phyloP scores from a whole-genome alignment of 2,888 invertebrate species.

The Gymnoscelis rufifasciata region DNA sequence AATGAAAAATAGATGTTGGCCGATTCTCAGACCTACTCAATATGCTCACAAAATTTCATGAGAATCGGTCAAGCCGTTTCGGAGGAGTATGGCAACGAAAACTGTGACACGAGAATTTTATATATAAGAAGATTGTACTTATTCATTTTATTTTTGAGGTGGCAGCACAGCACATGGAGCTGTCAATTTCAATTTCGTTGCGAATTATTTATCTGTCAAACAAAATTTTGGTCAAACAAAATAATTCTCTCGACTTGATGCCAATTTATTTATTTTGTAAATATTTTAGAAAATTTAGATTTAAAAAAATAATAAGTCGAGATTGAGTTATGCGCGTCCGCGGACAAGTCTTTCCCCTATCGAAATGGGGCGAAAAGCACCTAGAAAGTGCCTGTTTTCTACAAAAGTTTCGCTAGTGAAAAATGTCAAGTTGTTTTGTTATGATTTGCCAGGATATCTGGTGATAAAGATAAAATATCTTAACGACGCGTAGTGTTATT shows the following conservation, averaged over 20 bases:
- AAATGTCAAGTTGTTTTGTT: conserved; percentile 65
- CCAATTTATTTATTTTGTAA: conserved; percentile 61
- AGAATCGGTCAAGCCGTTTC: too few relatives aligned
- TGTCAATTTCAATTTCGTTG: background rate
- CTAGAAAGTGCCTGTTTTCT: conserved; percentile 32
- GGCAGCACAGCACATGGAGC: background rate
- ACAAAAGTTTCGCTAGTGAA: conserved; percentile 37
- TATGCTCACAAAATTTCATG: too few relatives aligned
- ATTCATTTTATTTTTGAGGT: background rate
- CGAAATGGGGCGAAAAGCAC: conserved; percentile 26
- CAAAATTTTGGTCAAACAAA: too few relatives aligned
- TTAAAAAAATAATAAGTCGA: conserved; percentile 44
- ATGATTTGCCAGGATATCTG: conserved; percentile 53
- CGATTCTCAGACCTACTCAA: too few relatives aligned
- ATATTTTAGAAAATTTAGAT: conserved; percentile 48
- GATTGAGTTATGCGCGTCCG: conserved; percentile 56
- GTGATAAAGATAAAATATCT: conserved; percentile 25
- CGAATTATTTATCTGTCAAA: conserved; percentile 36
- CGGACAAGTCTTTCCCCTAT: conserved; percentile 24
- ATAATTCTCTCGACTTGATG: conserved; percentile 65
- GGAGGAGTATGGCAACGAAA: too few relatives aligned
- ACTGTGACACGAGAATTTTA: too few relatives aligned
- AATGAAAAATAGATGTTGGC: too few relatives aligned
- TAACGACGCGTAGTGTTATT: conserved; percentile 19
- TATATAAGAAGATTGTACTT: too few relatives aligned